These are phyloP conservation scores for Trimorus sp. DNA, from an alignment of 2,888 invertebrate genomes.

Conservation along the genomic window DNA sequence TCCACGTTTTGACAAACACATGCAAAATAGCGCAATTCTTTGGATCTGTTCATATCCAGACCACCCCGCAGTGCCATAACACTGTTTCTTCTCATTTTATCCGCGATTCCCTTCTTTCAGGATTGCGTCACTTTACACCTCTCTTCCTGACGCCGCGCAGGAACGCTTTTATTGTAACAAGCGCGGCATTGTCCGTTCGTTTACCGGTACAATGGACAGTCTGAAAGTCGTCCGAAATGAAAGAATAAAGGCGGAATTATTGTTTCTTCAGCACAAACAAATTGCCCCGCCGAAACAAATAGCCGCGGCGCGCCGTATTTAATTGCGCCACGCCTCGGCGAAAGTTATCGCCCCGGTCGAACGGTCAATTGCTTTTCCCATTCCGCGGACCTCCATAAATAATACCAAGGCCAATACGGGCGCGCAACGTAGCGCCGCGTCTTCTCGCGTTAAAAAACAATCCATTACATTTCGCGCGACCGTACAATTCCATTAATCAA, in stretches of 20 bases:
- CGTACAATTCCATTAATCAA: too few species aligned
- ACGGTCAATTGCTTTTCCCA: constrained; percentile 10
- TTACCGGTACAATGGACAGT: constrained; percentile 25
- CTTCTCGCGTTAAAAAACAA: not conserved
- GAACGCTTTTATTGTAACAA: constrained; percentile 30
- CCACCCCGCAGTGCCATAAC: too few species aligned
- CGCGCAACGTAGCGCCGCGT: not conserved
- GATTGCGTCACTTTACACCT: not conserved
- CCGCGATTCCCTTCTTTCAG: too few species aligned
- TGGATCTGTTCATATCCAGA: too few species aligned
- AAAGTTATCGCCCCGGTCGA: not conserved
- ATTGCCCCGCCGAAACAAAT: constrained; percentile 10
- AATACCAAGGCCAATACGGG: not conserved
- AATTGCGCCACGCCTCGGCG: constrained; percentile 2
- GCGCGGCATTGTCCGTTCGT: constrained; percentile 32
- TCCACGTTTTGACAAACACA: too few species aligned
- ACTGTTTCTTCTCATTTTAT: too few species aligned
- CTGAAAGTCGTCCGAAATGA: constrained; percentile 28
- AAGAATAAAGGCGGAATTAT: constrained; percentile 34
- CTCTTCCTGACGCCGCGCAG: not conserved
- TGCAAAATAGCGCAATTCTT: too few species aligned
- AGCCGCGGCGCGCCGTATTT: constrained; percentile 2
- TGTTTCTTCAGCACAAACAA: constrained; percentile 29
- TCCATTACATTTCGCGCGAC: not conserved
- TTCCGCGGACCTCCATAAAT: constrained; percentile 10